Percentiles rank a stretch among this genome's conserved stretches.
phyloP scores from a whole-genome alignment of 2,797 vertebrate genomes.

The Salarias fasciatus region DNA sequence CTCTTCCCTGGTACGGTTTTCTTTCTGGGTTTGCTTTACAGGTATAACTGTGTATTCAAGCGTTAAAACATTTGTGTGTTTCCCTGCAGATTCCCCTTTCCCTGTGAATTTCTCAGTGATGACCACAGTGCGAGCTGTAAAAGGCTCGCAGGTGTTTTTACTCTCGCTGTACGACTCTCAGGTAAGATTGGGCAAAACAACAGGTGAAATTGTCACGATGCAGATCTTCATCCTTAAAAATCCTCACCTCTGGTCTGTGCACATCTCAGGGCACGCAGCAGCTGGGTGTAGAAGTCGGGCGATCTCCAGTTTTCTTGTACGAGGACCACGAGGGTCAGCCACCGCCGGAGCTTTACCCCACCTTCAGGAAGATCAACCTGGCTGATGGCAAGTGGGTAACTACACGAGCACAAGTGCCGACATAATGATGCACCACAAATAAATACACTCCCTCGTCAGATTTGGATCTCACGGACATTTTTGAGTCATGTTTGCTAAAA shows the following conservation, averaged over 20 bases:
- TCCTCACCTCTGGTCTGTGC: background rate
- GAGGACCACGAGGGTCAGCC: conserved; percentile 93
- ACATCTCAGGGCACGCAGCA: conserved; percentile 87
- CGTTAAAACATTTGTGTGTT: background rate
- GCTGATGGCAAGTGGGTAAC: conserved; percentile 94
- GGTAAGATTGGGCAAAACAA: conserved; percentile 56
- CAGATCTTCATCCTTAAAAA: background rate
- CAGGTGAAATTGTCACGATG: too few relatives aligned
- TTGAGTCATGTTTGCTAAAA: too few relatives aligned
- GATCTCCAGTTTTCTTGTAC: conserved; percentile 94
- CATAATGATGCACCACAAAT: too few relatives aligned
- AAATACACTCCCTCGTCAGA: too few relatives aligned
- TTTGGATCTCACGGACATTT: too few relatives aligned
- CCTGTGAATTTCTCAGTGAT: conserved; percentile 94
- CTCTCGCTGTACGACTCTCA: conserved; percentile 91
- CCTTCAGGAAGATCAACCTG: conserved; percentile 91
- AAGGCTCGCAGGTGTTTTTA: conserved; percentile 93
- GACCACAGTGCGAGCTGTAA: conserved; percentile 90
- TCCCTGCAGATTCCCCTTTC: conserved; percentile 83
- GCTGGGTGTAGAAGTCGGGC: conserved; percentile 91
- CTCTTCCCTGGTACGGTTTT: conserved; percentile 85
- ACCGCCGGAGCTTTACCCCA: conserved; percentile 91
- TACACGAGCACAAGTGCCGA: background rate
- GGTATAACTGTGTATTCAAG: background rate
- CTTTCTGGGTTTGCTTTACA: background rate